Conservation (phyloP, 1,140 invertebrate species). For the Holcopasites calliopsidis region DNA sequence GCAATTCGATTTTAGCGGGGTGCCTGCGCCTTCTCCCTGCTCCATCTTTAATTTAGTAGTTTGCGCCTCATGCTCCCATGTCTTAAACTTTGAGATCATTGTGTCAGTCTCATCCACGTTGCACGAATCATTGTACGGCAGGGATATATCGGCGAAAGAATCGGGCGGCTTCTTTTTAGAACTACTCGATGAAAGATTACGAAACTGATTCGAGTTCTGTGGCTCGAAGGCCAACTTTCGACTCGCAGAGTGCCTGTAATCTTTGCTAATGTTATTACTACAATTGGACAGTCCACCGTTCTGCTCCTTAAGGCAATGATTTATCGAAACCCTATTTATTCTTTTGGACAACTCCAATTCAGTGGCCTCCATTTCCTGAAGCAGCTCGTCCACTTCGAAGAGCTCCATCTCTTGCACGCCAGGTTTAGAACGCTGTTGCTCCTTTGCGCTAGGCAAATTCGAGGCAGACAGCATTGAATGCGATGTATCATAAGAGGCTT, state of each 20-base stretch:
- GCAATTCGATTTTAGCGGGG: background rate
- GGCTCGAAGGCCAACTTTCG: conserved; percentile 35
- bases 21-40: background rate
- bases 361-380: conserved; percentile 77
- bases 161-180: conserved; percentile 33
- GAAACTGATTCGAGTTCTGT: background rate
- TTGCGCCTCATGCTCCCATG: conserved; percentile 55
- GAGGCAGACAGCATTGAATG: conserved; percentile 52
- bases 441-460: conserved; percentile 58
- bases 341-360: conserved; percentile 68
- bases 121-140: conserved; percentile 61
- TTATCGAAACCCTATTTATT: conserved; percentile 42
- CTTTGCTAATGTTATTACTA: background rate
- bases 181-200: background rate
- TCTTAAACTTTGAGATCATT: conserved; percentile 68
- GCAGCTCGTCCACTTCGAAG: conserved; percentile 73
- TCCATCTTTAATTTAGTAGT: conserved; percentile 15
- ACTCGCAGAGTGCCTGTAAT: conserved; percentile 3
- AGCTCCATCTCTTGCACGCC: conserved; percentile 73
- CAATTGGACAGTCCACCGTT: background rate
- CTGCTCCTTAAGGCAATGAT: conserved; percentile 34
- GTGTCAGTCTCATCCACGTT: conserved; percentile 66
- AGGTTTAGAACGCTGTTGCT: conserved; percentile 46
- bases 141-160: conserved; percentile 55
- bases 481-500: conserved; percentile 29